Evolutionary conservation across 1,140 invertebrate genomes (phyloP), one percentile per base, ranked within the genome.

Genomic region (Halictus rubicundus): DNA sequence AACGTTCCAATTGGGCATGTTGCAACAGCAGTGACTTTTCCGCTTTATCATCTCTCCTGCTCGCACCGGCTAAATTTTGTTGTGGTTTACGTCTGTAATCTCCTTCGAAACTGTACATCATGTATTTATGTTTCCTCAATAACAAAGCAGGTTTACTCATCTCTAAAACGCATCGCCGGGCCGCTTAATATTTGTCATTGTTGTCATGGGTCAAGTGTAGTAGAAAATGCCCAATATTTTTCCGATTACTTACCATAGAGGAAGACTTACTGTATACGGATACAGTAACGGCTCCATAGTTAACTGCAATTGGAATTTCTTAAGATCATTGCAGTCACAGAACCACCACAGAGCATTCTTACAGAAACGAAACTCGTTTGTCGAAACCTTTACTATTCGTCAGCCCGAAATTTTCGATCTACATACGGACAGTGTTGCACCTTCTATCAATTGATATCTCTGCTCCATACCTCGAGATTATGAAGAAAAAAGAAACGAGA

Each of bases 51-150:
- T 95, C 95, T 93, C 95, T 95, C 93, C 91, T 96, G 92, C 97
- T 97, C 8, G 97, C 96, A 60, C 98, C 98, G 64, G 97, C 95
- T 83, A 99, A 94, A 93, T 97, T 98, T 93, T 99, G 98, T 82
- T 97, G 95, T 1, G 98, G 98, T 90, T 95, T 96, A 64, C 96
- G 94, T 79, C 97, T 95, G 91, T 97, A 98, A 89, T 99, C 96
- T 65, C 98, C 98, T 90, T 99, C 98, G 92, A 99, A 99, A 90
- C 96, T 97, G 92, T 97, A 97, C 95, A 94, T 94, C 68, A n/a
- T 78, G 69, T 32, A 16, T 64, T 88, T 60, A 68, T 21, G 63
- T 75, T 57, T 80, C 46, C 76, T 86, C 46, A 78, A 63, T 37
- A 61, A 25, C 7, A 68, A 32, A 37, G 79, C 46, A 46, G 42